Evolutionary conservation across 2,797 vertebrate genomes (phyloP).

Genomic region (Dendrocincla fuliginosa): DNA sequence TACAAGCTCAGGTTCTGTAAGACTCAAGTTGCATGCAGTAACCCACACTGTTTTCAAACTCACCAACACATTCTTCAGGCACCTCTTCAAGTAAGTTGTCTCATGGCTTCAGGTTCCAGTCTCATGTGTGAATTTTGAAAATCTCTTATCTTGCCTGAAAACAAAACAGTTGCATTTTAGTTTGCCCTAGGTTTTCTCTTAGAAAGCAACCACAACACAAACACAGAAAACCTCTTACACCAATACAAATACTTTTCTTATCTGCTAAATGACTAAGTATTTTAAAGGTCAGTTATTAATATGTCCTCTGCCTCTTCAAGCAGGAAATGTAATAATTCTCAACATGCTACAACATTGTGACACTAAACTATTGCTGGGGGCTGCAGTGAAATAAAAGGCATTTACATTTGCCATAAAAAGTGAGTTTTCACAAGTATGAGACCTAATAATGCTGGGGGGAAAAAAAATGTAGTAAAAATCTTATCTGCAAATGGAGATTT

Average conservation of each 20-base stretch:
- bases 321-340: not conserved
- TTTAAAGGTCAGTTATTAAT: not conserved
- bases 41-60: conserved; percentile 15
- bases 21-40: not conserved
- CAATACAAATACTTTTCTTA: not conserved
- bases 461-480: not conserved
- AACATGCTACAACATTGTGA: not conserved
- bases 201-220: not conserved
- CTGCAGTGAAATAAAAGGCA: not conserved
- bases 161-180: not conserved
- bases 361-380: not conserved
- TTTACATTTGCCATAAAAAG: not conserved
- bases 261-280: not conserved
- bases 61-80: conserved; percentile 92
- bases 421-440: not conserved
- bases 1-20: not conserved
- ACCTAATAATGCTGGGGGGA: not conserved
- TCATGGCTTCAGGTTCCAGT: conserved; percentile 86
- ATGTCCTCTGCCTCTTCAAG: not conserved
- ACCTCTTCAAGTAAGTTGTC: conserved; percentile 87
- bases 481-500: not conserved
- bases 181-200: not conserved
- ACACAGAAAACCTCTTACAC: not conserved
- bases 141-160: conserved; percentile 90
- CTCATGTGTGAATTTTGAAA: conserved; percentile 90